A percentile compares a stretch with the other conserved stretches of the same genome.
Conservation (phyloP, 2,888 invertebrate genomes). For the Pedicia rivosa region DNA sequence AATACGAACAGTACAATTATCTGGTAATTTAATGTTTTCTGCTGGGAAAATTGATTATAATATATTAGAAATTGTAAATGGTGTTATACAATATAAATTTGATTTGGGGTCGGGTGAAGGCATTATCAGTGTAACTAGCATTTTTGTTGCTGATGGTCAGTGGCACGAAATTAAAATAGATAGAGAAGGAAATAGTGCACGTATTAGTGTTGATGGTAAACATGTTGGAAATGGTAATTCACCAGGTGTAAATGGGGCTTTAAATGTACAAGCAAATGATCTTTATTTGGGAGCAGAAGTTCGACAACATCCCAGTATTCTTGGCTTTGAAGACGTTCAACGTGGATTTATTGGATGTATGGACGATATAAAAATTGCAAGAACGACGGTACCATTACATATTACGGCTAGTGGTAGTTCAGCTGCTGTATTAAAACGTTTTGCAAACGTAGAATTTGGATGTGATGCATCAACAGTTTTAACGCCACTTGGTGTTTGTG, state of each 20-base stretch:
- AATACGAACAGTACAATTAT: conserved; percentile 66
- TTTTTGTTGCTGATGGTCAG: conserved; percentile 66
- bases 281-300: conserved; percentile 76
- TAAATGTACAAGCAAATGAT: conserved; percentile 72
- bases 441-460: conserved; percentile 54
- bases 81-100: conserved; percentile 76
- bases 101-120: conserved; percentile 88
- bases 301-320: conserved; percentile 53
- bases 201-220: conserved; percentile 60
- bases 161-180: conserved; percentile 74
- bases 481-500: conserved; percentile 47
- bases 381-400: conserved; percentile 57
- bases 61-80: conserved; percentile 71
- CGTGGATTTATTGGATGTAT: conserved; percentile 85
- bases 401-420: conserved; percentile 42
- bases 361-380: conserved; percentile 66
- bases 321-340: conserved; percentile 57
- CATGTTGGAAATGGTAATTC: conserved; percentile 59
- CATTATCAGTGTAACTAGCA: conserved; percentile 55
- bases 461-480: conserved; percentile 43
- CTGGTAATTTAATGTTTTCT: conserved; percentile 73
- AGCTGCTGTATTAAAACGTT: conserved; percentile 45
- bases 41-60: conserved; percentile 81
- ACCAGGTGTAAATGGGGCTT: conserved; percentile 62
- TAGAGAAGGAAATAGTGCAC: conserved; percentile 62